Base-by-base conservation (phyloP, 2,888 invertebrate genomes). In the Caenorhabditis auriculariae region DNA sequence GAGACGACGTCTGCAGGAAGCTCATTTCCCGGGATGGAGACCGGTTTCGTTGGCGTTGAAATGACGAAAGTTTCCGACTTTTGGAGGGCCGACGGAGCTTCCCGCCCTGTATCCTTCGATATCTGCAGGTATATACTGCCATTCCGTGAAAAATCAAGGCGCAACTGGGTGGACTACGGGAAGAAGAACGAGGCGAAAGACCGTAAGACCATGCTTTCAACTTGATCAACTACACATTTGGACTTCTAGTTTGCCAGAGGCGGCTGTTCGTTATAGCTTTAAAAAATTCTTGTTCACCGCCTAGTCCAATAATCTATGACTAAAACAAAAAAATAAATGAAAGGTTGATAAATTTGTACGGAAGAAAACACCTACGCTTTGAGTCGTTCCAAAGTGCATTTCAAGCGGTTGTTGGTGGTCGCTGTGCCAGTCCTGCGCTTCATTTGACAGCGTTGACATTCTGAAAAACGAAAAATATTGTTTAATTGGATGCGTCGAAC, bases 341-440 rank as follows among this genome's bases (percentile, higher is more conserved):
- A n/a, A n/a, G n/a, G n/a, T n/a, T n/a, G n/a, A n/a, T n/a, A n/a
- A n/a, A n/a, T n/a, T n/a, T n/a, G n/a, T n/a, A n/a, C n/a, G n/a
- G n/a, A n/a, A n/a, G n/a, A n/a, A n/a, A n/a, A n/a, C n/a, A n/a
- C n/a, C n/a, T n/a, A n/a, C n/a, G n/a, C n/a, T n/a, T n/a, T n/a
- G n/a, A n/a, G n/a, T n/a, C n/a, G n/a, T n/a, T n/a, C n/a, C n/a
- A n/a, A n/a, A n/a, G n/a, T n/a, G n/a, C n/a, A 70, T 67, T 42
- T 69, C 67, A 21, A 72, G 48, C 23, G 69, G 72, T 9, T 63
- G 60, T 42, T 72, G 69, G 46, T 61, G 60, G 7, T 66, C 56
- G 3, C 56, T 55, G 32, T 72, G 72, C 72, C 72, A 72, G 17
- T 65, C 67, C n/a, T 55, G 53, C 0, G 72, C 72, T 54, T 69